Base-by-base conservation (phyloP, 2,888 invertebrate genomes). In the Bombylius discolor region DNA sequence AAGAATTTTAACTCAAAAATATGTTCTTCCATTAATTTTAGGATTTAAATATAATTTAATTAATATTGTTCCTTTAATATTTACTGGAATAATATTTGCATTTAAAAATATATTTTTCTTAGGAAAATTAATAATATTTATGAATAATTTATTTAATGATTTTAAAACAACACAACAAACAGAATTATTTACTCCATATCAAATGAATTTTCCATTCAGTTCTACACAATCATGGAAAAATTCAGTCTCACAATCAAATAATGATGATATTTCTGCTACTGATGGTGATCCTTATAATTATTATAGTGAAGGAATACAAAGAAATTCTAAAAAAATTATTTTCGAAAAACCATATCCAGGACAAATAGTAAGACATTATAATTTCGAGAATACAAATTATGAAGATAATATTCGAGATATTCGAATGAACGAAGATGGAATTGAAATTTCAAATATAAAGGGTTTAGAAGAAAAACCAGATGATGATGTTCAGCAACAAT, bases 41-140 rank as follows among this genome's bases (percentile, higher is more conserved):
- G 89, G 89, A 8, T 79, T 89, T 62, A 89, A 89, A 72, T 87
- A 90, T 66, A 88, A 87, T 66, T 73, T 89, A 48, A 81, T 84
- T 3, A 85, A 87, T 1, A 68, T 90, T 57, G 73, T 89, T 14
- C 89, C 89, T 0, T 67, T 90, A 52, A 66, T 89, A 9, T 81
- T 90, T 59, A 87, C 87, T 1, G 67, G 81, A 9, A 71, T 89
- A 45, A 79, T 87, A 49, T 65, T 89, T 47, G 76, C 89, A 4
- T 83, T 86, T 31, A 89, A 89, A 66, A 90, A 90, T 66, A 87
- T 88, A 0, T 78, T 88, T 49, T 67, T 89, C 4, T 66, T 90
- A 14, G 85, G 85, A 49, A 89, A 90, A 68, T 60, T 89, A 52
- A 87, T 87, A 0, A 70, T 89, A 9, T 72, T 88, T 52, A 76